Percentiles rank a stretch among this genome's conserved stretches.
These are phyloP conservation scores for Caerostris darwini DNA, from an alignment of 1,140 invertebrate species.

Conservation along the genomic window DNA sequence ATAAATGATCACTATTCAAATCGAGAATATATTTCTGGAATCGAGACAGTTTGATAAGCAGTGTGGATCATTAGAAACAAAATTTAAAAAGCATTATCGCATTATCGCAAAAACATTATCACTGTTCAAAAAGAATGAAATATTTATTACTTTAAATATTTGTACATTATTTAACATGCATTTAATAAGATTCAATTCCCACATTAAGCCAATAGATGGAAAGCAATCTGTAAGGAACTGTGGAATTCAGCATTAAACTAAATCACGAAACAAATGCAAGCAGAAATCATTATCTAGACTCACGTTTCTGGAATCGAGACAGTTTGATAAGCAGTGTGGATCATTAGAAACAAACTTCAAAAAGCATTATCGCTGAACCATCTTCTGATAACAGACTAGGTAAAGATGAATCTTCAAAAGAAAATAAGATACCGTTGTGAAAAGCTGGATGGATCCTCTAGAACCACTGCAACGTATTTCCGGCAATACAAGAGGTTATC, in stretches of 20 bases:
- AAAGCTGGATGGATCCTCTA: neutral
- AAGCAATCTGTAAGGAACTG: no score
- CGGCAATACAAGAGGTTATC: conserved; percentile 22
- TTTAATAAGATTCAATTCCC: no score
- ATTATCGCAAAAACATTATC: conserved; percentile 49
- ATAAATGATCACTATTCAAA: neutral
- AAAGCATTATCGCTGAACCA: conserved; percentile 58
- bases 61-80: conserved; percentile 53
- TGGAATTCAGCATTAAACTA: neutral
- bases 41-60: neutral
- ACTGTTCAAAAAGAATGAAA: no score
- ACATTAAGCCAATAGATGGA: no score
- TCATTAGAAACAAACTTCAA: conserved; percentile 58
- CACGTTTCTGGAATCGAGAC: neutral
- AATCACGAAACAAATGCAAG: neutral
- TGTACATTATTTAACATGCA: no score
- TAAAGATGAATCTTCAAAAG: conserved; percentile 18
- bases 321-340: conserved; percentile 5
- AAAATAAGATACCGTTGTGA: conserved; percentile 23
- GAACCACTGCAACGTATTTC: conserved; percentile 18
- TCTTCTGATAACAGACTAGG: conserved; percentile 57
- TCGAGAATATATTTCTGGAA: neutral
- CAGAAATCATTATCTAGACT: conserved; percentile 14
- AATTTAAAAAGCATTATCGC: conserved; percentile 24
- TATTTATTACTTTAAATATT: no score